Base-by-base conservation (phyloP, 2,888 invertebrate genomes). In the Muscina levida region DNA sequence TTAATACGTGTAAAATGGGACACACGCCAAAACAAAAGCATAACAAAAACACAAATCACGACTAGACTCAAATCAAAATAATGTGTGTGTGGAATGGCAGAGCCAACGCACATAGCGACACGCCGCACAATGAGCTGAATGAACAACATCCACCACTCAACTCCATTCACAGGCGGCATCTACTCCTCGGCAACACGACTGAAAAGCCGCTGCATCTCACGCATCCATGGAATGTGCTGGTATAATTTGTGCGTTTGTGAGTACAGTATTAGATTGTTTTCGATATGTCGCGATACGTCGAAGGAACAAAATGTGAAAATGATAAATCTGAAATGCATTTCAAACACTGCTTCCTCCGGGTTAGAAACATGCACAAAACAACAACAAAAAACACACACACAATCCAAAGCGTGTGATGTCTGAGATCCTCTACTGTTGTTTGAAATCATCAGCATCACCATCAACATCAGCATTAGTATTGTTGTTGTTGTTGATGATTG, bases 1-100 rank as follows among this genome's bases (percentile, higher is more conserved):
- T 75, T 82, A 83, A 84, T 82, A 83, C 82, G 79, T 81, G 81
- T 71, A 81, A 83, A 82, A 84, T 82, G 77, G 77, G 72, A 19
- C 82, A 78, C 70, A 81, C 74, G 57, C 42, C 57, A 59, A 75
- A 71, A 76, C 74, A 79, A 70, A 75, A 22, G 53, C 79, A 78
- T 42, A 75, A 76, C 65, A 71, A 62, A 24, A 15, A 31, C 73
- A 15, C 42, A 74, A 56, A 81, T 74, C 71, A 77, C 71, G 44
- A 22, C 62, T 71, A 71, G 59, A 59, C 56, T 62, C 53, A 56
- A 53, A 77, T 71, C 51, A 39, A 62, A 39, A 39, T 39, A 62
- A 42, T 62, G 46, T 26, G 11, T 2, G 15, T 2, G n/a, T 65
- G 24, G 24, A 44, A 22, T 24, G 46, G 22, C 19, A 62, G 22